Evolutionary conservation across 2,113 vertebrate species (phyloP).

Genomic region (Pluvianellus socialis): DNA sequence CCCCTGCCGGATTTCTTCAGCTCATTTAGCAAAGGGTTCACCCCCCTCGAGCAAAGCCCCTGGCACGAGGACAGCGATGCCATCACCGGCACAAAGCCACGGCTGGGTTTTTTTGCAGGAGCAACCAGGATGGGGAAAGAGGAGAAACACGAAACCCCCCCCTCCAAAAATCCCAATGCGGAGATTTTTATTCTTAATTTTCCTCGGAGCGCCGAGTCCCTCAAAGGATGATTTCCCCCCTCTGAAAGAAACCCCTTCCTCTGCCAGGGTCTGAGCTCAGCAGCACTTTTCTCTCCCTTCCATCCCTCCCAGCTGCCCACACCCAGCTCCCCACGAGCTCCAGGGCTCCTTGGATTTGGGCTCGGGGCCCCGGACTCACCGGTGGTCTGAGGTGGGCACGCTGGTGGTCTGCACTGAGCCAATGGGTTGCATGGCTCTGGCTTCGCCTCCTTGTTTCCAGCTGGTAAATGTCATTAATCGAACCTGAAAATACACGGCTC

Average conservation of each 20-base stretch:
- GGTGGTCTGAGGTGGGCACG: neutral
- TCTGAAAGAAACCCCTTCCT: neutral
- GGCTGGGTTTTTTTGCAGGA: neutral
- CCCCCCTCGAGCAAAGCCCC: neutral
- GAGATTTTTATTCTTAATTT: neutral
- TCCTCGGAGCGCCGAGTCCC: neutral
- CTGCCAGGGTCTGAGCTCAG: neutral
- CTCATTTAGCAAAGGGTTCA: neutral
- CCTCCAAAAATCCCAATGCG: accelerated
- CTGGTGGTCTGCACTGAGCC: neutral
- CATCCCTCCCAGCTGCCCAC: neutral
- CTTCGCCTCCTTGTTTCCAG: neutral
- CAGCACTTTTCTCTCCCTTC: neutral
- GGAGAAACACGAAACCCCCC: neutral
- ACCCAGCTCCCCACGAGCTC: neutral
- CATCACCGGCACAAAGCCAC: neutral
- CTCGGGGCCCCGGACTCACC: accelerated
- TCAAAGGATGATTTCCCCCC: too few species aligned
- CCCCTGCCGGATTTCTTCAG: neutral
- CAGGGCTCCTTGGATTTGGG: neutral
- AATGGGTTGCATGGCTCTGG: neutral
- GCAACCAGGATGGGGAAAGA: neutral
- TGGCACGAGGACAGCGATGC: accelerated
- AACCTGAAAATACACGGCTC: neutral
- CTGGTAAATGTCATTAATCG: neutral